phyloP scores from a whole-genome alignment of 2,113 vertebrate genomes.

The Ahaetulla prasina region DNA sequence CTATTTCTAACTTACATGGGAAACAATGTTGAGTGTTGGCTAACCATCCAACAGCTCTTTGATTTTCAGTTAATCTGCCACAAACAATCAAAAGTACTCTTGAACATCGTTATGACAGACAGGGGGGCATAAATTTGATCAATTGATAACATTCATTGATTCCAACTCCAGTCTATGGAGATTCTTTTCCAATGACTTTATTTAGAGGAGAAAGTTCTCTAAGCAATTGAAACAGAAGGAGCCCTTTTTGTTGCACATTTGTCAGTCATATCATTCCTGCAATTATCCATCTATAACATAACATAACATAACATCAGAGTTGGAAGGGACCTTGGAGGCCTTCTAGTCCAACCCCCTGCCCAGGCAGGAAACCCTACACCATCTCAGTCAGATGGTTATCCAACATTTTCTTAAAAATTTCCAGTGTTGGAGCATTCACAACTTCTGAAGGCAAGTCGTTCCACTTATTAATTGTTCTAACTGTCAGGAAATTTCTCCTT shows the following conservation, averaged over 20 bases:
- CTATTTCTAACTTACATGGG: background rate
- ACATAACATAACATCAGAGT: no score
- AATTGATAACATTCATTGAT: background rate
- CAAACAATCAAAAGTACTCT: background rate
- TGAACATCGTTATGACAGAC: background rate
- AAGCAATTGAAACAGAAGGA: background rate
- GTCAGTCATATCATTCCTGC: background rate
- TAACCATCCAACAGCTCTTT: background rate
- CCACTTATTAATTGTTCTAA: no score
- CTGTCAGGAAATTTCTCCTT: no score
- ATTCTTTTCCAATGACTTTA: background rate
- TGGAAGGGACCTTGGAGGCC: no score
- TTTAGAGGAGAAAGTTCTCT: background rate
- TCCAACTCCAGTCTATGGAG: background rate
- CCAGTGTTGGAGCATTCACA: no score
- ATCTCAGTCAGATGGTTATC: no score
- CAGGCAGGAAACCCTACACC: no score
- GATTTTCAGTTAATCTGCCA: background rate
- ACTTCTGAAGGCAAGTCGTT: no score
- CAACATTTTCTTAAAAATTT: no score
- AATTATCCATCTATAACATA: no score
- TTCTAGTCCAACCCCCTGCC: no score
- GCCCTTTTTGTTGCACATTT: background rate
- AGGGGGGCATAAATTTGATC: background rate
- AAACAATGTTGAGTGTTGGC: background rate